Base-by-base conservation (phyloP, 2,113 vertebrate species). In the Scomber scombrus region DNA sequence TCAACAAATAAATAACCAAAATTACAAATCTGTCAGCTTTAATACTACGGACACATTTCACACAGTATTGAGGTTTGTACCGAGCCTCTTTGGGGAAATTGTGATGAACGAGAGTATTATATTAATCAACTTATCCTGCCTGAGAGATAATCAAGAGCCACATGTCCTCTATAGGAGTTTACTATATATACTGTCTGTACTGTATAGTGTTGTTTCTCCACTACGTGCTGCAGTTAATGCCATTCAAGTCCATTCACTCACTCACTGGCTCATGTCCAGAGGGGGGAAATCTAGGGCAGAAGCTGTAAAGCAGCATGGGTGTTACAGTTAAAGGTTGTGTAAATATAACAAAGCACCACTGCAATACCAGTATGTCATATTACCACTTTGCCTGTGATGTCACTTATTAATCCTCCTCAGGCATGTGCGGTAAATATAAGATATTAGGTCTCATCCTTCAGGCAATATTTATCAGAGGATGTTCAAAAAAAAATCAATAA, bases 201-300 rank as follows among this genome's bases (percentile, higher is more conserved):
- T 9, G 34, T 40, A 40, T 40, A 45, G 64, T 3, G 18, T 34
- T 19, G 64, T 72, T 67, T 51, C 29, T 64, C 23, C 23, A 21
- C 62, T 49, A 16, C 12, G 43, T 29, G 10, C 26, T 65, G 63
- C 75, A 29, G 12, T 66, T 45, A 67, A 29, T 14, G 26, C 2
- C 62, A 49, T 43, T 49, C 54, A 31, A 7, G 58, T 49, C 43
- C 10, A 18, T 71, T 52, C 46, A 54, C 49, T 82, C 70, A 34
- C 14, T 80, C 29, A 14, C 8, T 78, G 75, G 79, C 84, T 82
- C 21, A 0, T 9, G 15, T 2, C 79, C 75, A 78, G 63, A 75
- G 31, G 71, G 54, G 54, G 75, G 18, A 75, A 71, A 75, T 75
- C 80, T 75, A 71, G 43, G 60, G 40, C 80, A 63, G 55, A 21